These are phyloP conservation scores for Trichonephila clavipes DNA, from an alignment of 1,140 invertebrate species.

Conservation along the genomic window DNA sequence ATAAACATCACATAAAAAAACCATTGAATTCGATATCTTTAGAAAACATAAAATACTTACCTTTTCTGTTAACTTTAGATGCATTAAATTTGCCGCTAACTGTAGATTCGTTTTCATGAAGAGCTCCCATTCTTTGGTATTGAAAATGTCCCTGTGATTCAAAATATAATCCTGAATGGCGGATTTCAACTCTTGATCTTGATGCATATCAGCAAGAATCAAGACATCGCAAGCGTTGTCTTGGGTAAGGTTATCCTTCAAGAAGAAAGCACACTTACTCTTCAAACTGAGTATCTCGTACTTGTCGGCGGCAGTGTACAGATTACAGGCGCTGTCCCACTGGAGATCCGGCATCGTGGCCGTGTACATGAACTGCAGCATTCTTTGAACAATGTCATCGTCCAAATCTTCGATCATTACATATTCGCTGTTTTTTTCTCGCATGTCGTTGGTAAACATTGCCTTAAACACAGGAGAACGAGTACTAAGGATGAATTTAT, in stretches of 20 bases:
- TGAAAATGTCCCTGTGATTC: neutral
- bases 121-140: neutral
- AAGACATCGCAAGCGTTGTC: neutral
- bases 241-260: neutral
- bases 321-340: neutral
- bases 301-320: conserved; percentile 2
- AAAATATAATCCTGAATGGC: neutral
- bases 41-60: too few species aligned
- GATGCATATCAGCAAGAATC: neutral
- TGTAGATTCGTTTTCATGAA: neutral
- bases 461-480: conserved; percentile 80
- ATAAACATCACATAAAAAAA: too few species aligned
- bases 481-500: conserved; percentile 79
- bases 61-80: neutral
- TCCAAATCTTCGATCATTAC: conserved; percentile 9
- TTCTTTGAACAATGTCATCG: neutral
- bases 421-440: neutral
- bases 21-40: too few species aligned
- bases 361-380: neutral
- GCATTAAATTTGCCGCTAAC: neutral
- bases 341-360: neutral
- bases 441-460: conserved; percentile 79
- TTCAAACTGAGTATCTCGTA: neutral
- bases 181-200: conserved; percentile 15
- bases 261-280: neutral